Evolutionary conservation across 2,888 invertebrate species (phyloP), one percentile per base, ranked within the genome.

Genomic region (Zaprionus lineosus): DNA sequence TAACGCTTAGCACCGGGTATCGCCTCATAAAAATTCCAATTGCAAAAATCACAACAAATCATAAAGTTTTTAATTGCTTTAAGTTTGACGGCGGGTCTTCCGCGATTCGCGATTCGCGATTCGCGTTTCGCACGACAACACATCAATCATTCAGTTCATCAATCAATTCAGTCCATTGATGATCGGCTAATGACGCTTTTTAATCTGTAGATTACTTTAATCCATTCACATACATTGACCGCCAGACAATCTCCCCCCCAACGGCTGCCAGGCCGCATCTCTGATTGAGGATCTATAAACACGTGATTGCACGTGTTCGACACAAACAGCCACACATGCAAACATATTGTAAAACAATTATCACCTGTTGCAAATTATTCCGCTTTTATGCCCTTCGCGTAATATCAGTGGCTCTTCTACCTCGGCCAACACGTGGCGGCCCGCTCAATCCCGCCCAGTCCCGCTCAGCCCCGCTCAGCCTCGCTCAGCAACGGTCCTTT

Each of bases 311-410:
- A 60, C 51, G 56, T 56, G 57, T 44, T 62, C 19, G 4, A 21
- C 16, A 16, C 39, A 14, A 24, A 24, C 31, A 31, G 36, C 37
- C 39, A 18, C 31, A 18, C 51, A 43, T 21, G 34, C 51, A 52
- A 67, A 67, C 71, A 69, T 76, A 83, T 85, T 83, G 85, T 85
- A 75, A 85, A 85, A 83, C 83, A 83, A 83, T 85, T 83, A 83
- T 83, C 83, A 83, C 85, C 83, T 83, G 85, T 85, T 83, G 83
- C 85, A 83, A 83, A 83, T 83, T 83, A 82, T 82, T 69, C 66
- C 41, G 60, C 75, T 81, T 83, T 84, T 77, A 83, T 83, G 82
- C 62, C 57, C 62, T 36, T 36, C 70, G 77, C 84, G 84, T 76
- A 79, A 70, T 82, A 79, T 82, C 74, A 56, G 83, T 74, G 82